Evolutionary conservation across 2,888 invertebrate genomes (phyloP).

Genomic region (Sturmia bella): DNA sequence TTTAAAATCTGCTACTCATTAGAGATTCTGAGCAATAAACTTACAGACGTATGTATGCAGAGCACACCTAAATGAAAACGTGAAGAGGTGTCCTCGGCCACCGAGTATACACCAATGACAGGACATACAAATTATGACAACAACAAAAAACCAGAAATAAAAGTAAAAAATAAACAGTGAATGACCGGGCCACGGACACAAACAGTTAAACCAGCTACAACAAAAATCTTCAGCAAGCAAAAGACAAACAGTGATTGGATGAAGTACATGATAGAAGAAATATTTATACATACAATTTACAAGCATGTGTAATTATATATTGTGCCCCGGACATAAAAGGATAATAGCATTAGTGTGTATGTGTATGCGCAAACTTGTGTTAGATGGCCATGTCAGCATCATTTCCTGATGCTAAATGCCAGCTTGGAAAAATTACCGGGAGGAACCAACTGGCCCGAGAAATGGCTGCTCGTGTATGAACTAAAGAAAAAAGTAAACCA

Average conservation of each 20-base stretch:
- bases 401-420: conserved; percentile 81
- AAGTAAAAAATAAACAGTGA: conserved; percentile 10
- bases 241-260: conserved; percentile 68
- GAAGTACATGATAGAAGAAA: conserved; percentile 44
- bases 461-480: conserved; percentile 71
- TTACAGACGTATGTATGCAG: too few species aligned
- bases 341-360: not conserved
- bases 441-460: conserved; percentile 53
- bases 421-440: conserved; percentile 75
- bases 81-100: not conserved
- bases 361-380: conserved; percentile 74
- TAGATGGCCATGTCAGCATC: conserved; percentile 80
- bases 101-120: conserved; percentile 47
- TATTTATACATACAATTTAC: conserved; percentile 8
- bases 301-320: conserved; percentile 8
- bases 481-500: conserved; percentile 32
- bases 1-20: conserved; percentile 76
- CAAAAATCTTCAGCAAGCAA: conserved; percentile 40
- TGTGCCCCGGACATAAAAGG: not conserved
- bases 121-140: conserved; percentile 33
- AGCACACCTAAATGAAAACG: conserved; percentile 14
- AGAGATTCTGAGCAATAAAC: conserved; percentile 70
- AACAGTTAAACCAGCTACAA: conserved; percentile 66
- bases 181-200: conserved; percentile 50
- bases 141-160: conserved; percentile 14